phyloP scores from a whole-genome alignment of 2,113 vertebrate species.

The Oxyura jamaicensis region DNA sequence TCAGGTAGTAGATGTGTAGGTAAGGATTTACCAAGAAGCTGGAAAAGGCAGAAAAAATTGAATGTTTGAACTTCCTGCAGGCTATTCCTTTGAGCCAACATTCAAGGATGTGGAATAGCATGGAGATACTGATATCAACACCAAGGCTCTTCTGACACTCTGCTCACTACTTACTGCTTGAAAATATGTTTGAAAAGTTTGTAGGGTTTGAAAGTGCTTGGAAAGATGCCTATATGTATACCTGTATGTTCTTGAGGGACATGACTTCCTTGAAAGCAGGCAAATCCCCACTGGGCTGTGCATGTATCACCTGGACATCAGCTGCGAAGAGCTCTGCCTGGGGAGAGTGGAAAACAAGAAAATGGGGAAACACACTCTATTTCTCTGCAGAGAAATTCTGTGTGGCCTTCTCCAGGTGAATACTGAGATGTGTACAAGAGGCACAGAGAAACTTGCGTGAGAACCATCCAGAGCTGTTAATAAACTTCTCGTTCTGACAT shows the following conservation, averaged over 20 bases:
- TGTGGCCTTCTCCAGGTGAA: background rate
- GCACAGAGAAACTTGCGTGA: background rate
- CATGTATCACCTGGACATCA: no score
- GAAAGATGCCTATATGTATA: background rate
- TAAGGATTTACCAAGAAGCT: background rate
- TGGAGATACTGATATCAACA: background rate
- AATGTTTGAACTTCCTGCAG: background rate
- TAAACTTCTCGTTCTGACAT: background rate
- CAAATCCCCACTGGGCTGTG: background rate
- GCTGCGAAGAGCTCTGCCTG: background rate
- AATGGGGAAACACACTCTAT: background rate
- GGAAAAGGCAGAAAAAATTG: background rate
- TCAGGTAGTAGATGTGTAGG: background rate
- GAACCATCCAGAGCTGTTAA: background rate
- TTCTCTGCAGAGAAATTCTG: background rate
- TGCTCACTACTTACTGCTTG: background rate
- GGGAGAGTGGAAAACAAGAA: background rate
- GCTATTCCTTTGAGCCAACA: background rate
- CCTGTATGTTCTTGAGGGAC: background rate
- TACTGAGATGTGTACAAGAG: background rate
- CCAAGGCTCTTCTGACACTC: background rate
- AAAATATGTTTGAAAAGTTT: background rate
- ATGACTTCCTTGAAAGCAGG: background rate
- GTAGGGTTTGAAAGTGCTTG: background rate
- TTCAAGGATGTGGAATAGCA: background rate